phyloP scores from a whole-genome alignment of 2,797 vertebrate species.

The Leptodactylus fallax region DNA sequence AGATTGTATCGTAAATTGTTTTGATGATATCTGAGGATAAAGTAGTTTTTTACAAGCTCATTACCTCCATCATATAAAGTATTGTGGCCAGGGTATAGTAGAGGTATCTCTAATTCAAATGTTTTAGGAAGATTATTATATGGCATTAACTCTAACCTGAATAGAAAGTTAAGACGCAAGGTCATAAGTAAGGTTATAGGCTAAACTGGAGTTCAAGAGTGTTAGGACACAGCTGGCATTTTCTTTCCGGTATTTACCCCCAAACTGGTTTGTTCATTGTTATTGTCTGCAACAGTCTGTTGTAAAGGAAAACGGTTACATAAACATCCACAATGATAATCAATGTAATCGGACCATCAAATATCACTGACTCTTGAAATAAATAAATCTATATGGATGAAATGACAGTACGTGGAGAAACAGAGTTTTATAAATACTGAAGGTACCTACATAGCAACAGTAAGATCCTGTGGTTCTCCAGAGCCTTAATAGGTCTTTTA shows the following conservation, averaged over 20 bases:
- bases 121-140: background rate
- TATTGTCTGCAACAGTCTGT: background rate
- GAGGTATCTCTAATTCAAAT: background rate
- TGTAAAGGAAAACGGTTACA: background rate
- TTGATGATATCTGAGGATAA: background rate
- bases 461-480: background rate
- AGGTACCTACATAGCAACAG: background rate
- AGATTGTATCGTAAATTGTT: background rate
- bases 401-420: background rate
- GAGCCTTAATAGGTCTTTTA: background rate
- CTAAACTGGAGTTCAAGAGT: background rate
- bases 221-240: background rate
- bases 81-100: background rate
- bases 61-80: background rate
- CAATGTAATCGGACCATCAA: background rate
- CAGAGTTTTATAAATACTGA: background rate
- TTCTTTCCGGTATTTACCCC: background rate
- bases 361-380: background rate
- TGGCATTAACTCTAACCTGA: constrained; percentile 19
- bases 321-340: background rate
- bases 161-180: background rate
- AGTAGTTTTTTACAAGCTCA: background rate
- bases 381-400: background rate
- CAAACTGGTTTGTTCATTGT: constrained; percentile 7
- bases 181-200: constrained; percentile 1